Evolutionary conservation across 2,113 vertebrate species (phyloP).

Genomic region (Tupaia chinensis): DNA sequence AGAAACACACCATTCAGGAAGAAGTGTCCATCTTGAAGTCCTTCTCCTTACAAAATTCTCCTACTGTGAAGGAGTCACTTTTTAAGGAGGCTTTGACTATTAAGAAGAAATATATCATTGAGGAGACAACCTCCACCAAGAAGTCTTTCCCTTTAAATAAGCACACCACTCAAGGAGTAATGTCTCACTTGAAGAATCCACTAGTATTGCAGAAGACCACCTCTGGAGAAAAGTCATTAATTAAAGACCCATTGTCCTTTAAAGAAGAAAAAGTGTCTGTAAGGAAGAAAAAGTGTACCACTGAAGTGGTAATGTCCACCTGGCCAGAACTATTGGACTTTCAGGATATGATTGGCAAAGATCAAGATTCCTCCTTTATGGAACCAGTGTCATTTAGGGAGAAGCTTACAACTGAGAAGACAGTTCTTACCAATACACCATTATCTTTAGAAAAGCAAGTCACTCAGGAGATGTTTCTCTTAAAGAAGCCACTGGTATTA

Average conservation of each 20-base stretch:
- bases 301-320: neutral
- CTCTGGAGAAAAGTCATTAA: neutral
- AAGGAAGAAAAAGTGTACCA: neutral
- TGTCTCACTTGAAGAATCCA: neutral
- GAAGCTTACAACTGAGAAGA: neutral
- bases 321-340: neutral
- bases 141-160: neutral
- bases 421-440: neutral
- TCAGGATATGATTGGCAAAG: neutral
- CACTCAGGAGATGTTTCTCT: neutral
- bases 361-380: neutral
- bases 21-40: neutral
- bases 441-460: slow-evolving; percentile 7
- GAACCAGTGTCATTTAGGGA: slow-evolving; percentile 6
- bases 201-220: neutral
- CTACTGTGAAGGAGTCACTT: neutral
- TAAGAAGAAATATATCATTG: neutral
- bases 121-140: neutral
- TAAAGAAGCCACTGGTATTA: neutral
- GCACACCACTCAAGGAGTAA: neutral
- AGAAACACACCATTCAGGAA: neutral
- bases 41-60: neutral
- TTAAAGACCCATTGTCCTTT: neutral
- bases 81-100: neutral
- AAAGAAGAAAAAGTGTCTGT: slow-evolving; percentile 19